Percentiles rank a stretch among this genome's conserved stretches.
phyloP scores from a whole-genome alignment of 2,113 vertebrate species.

The Gorsachius goisagi region DNA sequence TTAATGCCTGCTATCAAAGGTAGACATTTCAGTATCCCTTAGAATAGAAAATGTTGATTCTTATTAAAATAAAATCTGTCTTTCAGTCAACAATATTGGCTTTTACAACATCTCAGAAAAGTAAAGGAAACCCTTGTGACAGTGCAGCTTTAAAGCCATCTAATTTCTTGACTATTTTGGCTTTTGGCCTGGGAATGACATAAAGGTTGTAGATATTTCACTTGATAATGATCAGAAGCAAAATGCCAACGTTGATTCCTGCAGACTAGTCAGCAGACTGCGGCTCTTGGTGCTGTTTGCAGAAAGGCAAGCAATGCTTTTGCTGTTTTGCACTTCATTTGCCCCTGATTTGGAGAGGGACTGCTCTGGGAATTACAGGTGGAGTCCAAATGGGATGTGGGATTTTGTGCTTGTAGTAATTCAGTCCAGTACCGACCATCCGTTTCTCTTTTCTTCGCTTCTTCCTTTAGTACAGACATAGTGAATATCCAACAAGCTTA shows the following conservation, averaged over 20 bases:
- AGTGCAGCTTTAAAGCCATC: not conserved
- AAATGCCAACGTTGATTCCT: not conserved
- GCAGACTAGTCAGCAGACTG: not conserved
- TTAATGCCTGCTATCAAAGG: not conserved
- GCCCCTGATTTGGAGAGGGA: not conserved
- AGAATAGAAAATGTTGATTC: not conserved
- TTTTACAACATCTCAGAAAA: not conserved
- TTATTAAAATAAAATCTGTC: not conserved
- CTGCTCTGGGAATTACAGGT: not conserved
- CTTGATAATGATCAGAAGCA: not conserved
- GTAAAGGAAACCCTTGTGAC: not conserved
- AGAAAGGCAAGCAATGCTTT: not conserved
- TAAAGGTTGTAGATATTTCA: not conserved
- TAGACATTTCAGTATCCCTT: not conserved
- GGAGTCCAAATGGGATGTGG: not conserved
- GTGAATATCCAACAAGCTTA: not conserved
- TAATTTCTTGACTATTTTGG: not conserved
- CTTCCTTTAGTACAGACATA: not conserved
- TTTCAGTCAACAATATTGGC: not conserved
- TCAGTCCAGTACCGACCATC: rapidly evolving
- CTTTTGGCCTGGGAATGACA: not conserved
- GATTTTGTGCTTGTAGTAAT: not conserved
- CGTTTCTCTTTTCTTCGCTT: not conserved
- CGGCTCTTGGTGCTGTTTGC: not conserved
- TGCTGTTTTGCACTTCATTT: not conserved